Percentiles rank a stretch among this genome's conserved stretches.
These are phyloP conservation scores for Oncorhynchus nerka DNA, from an alignment of 2,113 vertebrate genomes.

Conservation along the genomic window DNA sequence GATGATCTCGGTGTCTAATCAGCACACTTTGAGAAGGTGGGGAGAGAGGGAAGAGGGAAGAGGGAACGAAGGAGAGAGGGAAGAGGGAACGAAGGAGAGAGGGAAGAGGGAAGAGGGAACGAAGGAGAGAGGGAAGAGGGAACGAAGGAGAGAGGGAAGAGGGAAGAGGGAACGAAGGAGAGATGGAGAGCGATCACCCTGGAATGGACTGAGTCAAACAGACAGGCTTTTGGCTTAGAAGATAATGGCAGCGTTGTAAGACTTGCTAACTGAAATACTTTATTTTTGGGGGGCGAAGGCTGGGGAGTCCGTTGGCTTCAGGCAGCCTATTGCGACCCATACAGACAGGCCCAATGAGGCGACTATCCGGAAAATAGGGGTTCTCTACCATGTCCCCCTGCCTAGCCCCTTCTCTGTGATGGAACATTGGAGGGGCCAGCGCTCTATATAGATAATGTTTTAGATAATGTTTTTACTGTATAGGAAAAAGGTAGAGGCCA, in stretches of 20 bases:
- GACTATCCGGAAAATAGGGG: not conserved
- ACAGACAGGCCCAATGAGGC: not conserved
- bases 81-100: slow-evolving; percentile 2
- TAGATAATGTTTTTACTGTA: not conserved
- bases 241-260: slow-evolving; percentile 68
- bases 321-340: not conserved
- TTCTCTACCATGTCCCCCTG: not conserved
- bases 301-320: not conserved
- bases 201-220: slow-evolving; percentile 66
- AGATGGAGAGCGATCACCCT: slow-evolving; percentile 62
- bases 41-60: not conserved
- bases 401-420: not conserved
- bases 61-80: slow-evolving; percentile 1
- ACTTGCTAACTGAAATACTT: slow-evolving; percentile 71
- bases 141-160: not conserved
- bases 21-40: slow-evolving; percentile 65
- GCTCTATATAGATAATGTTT: not conserved
- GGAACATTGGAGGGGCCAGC: not conserved
- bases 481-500: not conserved
- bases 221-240: slow-evolving; percentile 65
- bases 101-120: too few species aligned
- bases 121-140: slow-evolving; percentile 4
- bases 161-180: slow-evolving; percentile 2
- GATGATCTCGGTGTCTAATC: slow-evolving; percentile 75
- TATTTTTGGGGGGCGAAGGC: slow-evolving; percentile 5